These are phyloP conservation scores for Aplocera efformata DNA, from an alignment of 2,888 invertebrate species.

Conservation along the genomic window DNA sequence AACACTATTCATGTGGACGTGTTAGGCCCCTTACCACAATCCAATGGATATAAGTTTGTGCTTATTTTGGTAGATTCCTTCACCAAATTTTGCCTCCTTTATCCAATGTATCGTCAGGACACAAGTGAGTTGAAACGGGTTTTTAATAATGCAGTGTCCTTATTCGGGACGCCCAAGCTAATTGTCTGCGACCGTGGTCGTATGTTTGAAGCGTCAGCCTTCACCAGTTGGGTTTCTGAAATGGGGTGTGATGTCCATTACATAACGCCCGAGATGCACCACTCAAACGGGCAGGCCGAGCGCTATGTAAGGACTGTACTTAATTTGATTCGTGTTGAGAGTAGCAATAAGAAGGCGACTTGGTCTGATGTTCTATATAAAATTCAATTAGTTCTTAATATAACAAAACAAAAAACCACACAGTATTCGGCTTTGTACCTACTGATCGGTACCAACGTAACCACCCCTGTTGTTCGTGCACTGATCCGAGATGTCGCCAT, in stretches of 20 bases:
- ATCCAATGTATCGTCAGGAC: slow-evolving; percentile 28
- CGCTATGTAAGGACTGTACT: slow-evolving; percentile 19
- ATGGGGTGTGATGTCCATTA: slow-evolving; percentile 23
- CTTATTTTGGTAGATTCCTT: slow-evolving; percentile 29
- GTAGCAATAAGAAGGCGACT: too few relatives aligned
- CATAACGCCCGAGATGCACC: slow-evolving; percentile 33
- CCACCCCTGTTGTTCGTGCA: too few relatives aligned
- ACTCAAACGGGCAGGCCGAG: slow-evolving; percentile 22
- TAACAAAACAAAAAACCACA: too few relatives aligned
- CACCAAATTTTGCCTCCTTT: slow-evolving; percentile 28
- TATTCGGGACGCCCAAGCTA: slow-evolving; percentile 26
- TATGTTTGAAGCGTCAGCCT: slow-evolving; percentile 27
- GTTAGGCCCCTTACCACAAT: slow-evolving; percentile 23
- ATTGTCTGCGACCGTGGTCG: slow-evolving; percentile 28
- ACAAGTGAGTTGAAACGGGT: slow-evolving; percentile 20
- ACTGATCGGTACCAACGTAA: too few relatives aligned
- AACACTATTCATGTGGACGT: slow-evolving; percentile 19
- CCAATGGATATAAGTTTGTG: slow-evolving; percentile 18
- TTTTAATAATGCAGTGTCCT: slow-evolving; percentile 15
- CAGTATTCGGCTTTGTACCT: too few relatives aligned
- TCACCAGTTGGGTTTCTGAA: slow-evolving; percentile 12
- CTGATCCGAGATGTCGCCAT: too few relatives aligned
- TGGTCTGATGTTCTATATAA: too few relatives aligned
- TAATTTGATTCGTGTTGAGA: slow-evolving; percentile 22
- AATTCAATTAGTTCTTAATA: too few relatives aligned